phyloP scores from a whole-genome alignment of 2,113 vertebrate species.

The Apteryx mantelli region DNA sequence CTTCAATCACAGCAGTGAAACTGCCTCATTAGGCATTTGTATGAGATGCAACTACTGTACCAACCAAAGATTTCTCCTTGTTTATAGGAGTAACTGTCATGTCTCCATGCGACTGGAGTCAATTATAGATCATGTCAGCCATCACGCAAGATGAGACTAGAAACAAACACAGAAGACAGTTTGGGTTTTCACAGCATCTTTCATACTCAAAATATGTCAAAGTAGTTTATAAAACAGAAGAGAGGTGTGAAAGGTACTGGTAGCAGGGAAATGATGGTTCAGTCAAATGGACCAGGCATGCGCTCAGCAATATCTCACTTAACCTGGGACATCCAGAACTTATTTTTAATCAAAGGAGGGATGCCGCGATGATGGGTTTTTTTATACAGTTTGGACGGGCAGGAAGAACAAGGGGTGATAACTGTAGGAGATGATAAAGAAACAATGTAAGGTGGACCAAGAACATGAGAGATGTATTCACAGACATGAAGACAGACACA shows the following conservation, averaged over 20 bases:
- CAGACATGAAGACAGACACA: neutral
- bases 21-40: neutral
- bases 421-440: neutral
- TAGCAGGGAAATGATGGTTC: neutral
- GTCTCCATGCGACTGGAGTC: neutral
- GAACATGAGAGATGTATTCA: neutral
- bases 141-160: neutral
- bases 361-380: rapidly evolving
- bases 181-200: neutral
- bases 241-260: neutral
- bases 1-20: neutral
- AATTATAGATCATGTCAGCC: neutral
- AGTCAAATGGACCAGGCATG: neutral
- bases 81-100: neutral
- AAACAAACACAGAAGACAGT: neutral
- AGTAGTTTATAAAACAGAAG: neutral
- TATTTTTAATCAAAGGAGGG: neutral
- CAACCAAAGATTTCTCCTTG: neutral
- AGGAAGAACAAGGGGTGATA: neutral
- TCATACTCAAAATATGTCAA: neutral
- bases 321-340: neutral
- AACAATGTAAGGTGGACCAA: neutral
- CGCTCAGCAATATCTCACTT: neutral
- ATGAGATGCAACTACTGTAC: neutral
- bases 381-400: neutral